Evolutionary conservation across 2,888 invertebrate species (phyloP).

Genomic region (Trissonchulus latispiculum): DNA sequence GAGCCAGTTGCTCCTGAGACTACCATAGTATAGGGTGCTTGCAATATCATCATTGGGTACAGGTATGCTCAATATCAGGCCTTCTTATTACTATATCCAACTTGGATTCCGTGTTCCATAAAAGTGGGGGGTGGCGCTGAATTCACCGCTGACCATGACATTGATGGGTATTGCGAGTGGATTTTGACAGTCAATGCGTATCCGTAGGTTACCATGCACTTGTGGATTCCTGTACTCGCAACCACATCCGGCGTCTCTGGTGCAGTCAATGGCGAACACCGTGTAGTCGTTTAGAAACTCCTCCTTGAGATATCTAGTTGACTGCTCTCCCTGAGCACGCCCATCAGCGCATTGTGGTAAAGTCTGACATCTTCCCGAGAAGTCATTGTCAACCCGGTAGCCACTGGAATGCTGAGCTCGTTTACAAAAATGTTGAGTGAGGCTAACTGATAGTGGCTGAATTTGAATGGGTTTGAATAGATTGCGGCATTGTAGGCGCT

Average conservation of each 20-base stretch:
- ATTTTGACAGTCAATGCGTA: not conserved
- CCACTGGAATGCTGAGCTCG: not conserved
- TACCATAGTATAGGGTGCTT: not conserved
- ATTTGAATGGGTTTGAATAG: not conserved
- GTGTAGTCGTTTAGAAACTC: not conserved
- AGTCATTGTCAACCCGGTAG: not conserved
- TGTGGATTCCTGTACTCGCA: not conserved
- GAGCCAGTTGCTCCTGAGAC: not conserved
- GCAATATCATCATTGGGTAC: not conserved
- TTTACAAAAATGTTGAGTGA: not conserved
- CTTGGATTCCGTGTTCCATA: not conserved
- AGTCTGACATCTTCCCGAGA: not conserved
- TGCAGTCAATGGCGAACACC: not conserved
- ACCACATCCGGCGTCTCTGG: not conserved
- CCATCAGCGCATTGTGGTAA: not conserved
- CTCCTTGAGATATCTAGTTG: not conserved
- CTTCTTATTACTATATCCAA: not conserved
- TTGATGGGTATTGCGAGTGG: not conserved
- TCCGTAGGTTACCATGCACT: not conserved
- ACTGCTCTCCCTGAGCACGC: not conserved
- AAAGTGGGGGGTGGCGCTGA: not conserved
- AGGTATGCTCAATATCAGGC: too few relatives aligned
- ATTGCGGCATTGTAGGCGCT: not conserved
- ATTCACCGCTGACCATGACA: not conserved
- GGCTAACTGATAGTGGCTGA: not conserved